A percentile compares a stretch with the other conserved stretches of the same genome.
Evolutionary conservation across 2,888 invertebrate genomes (phyloP).

Genomic region (Cyrtodaria siliqua): DNA sequence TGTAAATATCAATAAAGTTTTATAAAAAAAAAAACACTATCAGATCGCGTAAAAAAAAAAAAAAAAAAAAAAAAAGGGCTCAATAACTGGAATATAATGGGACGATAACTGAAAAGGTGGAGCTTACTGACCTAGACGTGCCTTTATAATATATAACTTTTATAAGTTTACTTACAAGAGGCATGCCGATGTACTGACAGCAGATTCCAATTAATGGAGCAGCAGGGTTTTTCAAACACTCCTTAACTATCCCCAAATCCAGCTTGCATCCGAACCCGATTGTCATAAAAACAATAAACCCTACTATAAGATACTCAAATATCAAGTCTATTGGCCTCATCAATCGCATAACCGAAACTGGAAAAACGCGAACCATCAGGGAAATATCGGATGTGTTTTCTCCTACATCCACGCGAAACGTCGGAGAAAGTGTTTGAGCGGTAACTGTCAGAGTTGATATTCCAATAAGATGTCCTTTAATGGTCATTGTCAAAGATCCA

Average conservation of each 20-base stretch:
- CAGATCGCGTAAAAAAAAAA: too few species aligned
- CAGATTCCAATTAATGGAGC: slow-evolving; percentile 87
- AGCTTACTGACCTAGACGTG: not conserved
- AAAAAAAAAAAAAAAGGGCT: too few species aligned
- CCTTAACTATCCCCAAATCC: slow-evolving; percentile 83
- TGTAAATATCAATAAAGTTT: too few species aligned
- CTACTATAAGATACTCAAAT: slow-evolving; percentile 82
- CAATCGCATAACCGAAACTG: slow-evolving; percentile 48
- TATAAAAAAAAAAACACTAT: too few species aligned
- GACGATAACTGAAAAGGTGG: too few species aligned
- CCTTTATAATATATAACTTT: not conserved
- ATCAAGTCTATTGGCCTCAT: slow-evolving; percentile 67
- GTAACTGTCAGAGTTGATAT: not conserved
- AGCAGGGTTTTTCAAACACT: slow-evolving; percentile 86
- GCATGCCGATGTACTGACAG: slow-evolving; percentile 87
- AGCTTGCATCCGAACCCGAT: slow-evolving; percentile 86
- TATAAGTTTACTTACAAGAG: slow-evolving; percentile 85
- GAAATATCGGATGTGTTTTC: too few species aligned
- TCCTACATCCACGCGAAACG: too few species aligned
- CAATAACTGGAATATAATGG: too few species aligned
- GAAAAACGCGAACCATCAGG: slow-evolving; percentile 1
- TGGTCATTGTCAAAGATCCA: not conserved
- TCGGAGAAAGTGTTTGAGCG: not conserved
- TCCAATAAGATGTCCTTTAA: not conserved
- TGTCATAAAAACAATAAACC: slow-evolving; percentile 82